Conservation (phyloP, 1,140 invertebrate genomes). For the Platyscapa corneri region DNA sequence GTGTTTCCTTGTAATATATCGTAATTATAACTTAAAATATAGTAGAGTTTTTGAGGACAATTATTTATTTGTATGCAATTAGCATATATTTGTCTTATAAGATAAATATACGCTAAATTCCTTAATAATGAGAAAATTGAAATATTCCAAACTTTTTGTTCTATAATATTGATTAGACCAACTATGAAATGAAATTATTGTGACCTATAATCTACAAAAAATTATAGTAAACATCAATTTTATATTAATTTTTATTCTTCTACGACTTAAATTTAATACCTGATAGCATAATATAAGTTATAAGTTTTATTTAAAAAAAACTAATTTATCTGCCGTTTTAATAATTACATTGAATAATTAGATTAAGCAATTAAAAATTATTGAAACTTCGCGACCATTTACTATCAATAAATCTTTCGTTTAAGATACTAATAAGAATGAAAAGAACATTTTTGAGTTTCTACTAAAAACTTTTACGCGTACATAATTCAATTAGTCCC, state of each 20-base stretch:
- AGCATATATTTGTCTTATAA: not conserved
- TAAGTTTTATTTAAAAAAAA: not conserved
- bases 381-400: not conserved
- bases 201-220: not conserved
- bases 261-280: not conserved
- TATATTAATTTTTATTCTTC: not conserved
- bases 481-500: not conserved
- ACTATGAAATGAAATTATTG: not conserved
- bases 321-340: too few species aligned
- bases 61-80: not conserved
- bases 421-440: not conserved
- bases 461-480: not conserved
- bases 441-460: not conserved
- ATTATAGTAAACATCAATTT: not conserved
- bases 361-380: too few species aligned
- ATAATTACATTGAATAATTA: too few species aligned
- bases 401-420: not conserved
- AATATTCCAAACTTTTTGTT: too few species aligned
- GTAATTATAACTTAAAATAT: not conserved
- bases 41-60: not conserved
- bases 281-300: not conserved
- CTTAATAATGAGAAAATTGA: too few species aligned
- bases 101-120: not conserved
- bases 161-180: too few species aligned
- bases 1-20: conserved; percentile 21